Percentiles rank a stretch among this genome's conserved stretches.
phyloP scores from a whole-genome alignment of 1,140 invertebrate species.

The Micrasema longulum region DNA sequence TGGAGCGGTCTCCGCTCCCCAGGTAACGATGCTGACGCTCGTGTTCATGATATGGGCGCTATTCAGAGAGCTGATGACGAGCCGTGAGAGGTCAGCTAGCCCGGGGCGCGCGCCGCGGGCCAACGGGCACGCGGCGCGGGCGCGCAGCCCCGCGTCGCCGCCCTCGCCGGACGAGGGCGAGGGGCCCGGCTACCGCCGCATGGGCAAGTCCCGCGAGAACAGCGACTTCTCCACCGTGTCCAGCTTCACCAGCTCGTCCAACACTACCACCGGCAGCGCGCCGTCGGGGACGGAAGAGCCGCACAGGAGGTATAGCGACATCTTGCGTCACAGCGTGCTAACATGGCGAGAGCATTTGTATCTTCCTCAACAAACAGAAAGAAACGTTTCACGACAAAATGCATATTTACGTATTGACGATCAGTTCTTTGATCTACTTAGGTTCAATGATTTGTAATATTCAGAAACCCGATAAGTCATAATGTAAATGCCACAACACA shows the following conservation, averaged over 20 bases:
- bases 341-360: neutral
- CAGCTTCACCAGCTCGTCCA: slow-evolving; percentile 47
- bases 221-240: slow-evolving; percentile 54
- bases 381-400: too few species aligned
- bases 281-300: slow-evolving; percentile 47
- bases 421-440: too few species aligned
- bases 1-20: slow-evolving; percentile 32
- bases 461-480: too few species aligned
- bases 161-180: slow-evolving; percentile 42
- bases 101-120: slow-evolving; percentile 56
- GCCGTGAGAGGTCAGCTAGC: slow-evolving; percentile 59
- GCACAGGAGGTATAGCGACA: slow-evolving; percentile 46
- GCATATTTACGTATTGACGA: too few species aligned
- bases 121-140: slow-evolving; percentile 54
- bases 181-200: slow-evolving; percentile 50
- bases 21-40: slow-evolving; percentile 62
- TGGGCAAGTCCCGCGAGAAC: slow-evolving; percentile 51
- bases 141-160: slow-evolving; percentile 44
- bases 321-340: neutral
- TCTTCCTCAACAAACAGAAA: too few species aligned
- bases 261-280: slow-evolving; percentile 48
- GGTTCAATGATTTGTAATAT: too few species aligned
- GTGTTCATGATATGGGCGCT: slow-evolving; percentile 64
- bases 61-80: slow-evolving; percentile 59
- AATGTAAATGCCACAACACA: too few species aligned